These are phyloP conservation scores for Andricus quercusramuli DNA, from an alignment of 2,888 invertebrate genomes.

Conservation along the genomic window DNA sequence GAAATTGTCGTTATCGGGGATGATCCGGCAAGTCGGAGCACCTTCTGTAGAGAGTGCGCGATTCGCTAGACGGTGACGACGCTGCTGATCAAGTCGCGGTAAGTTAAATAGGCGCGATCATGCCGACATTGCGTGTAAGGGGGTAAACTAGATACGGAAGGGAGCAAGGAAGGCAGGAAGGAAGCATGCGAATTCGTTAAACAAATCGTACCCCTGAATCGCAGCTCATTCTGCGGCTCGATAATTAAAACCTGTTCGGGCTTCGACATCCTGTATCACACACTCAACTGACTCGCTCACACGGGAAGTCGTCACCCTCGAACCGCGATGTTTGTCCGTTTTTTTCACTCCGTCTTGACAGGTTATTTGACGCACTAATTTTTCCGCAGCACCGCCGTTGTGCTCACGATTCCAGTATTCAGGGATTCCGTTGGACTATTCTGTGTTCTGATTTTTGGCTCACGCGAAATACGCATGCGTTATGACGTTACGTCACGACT, in stretches of 20 bases:
- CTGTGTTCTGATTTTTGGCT: conserved; percentile 70
- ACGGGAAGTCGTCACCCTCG: conserved; percentile 24
- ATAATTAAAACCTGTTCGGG: conserved; percentile 91
- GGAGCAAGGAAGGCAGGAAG: conserved; percentile 46
- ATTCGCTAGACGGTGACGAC: conserved; percentile 30
- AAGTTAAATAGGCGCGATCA: conserved; percentile 33
- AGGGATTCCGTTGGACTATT: conserved; percentile 74
- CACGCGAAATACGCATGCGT: conserved; percentile 71
- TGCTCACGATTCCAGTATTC: conserved; percentile 57
- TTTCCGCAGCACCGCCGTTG: conserved; percentile 58
- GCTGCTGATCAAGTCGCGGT: conserved; percentile 4
- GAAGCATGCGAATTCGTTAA: conserved; percentile 43
- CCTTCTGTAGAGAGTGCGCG: conserved; percentile 30
- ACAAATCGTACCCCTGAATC: conserved; percentile 89
- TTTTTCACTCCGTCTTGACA: conserved; percentile 57
- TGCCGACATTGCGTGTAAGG: background rate
- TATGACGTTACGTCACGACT: conserved; percentile 54
- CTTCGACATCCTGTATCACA: conserved; percentile 81
- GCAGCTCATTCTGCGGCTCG: conserved; percentile 93
- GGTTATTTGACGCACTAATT: conserved; percentile 56
- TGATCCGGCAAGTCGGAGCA: conserved; percentile 30
- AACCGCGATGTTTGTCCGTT: conserved; percentile 14
- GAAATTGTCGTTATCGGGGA: conserved; percentile 13
- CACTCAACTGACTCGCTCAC: conserved; percentile 14
- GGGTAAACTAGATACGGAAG: background rate